Conservation (phyloP, 2,113 vertebrate species). For the Smithornis capensis region DNA sequence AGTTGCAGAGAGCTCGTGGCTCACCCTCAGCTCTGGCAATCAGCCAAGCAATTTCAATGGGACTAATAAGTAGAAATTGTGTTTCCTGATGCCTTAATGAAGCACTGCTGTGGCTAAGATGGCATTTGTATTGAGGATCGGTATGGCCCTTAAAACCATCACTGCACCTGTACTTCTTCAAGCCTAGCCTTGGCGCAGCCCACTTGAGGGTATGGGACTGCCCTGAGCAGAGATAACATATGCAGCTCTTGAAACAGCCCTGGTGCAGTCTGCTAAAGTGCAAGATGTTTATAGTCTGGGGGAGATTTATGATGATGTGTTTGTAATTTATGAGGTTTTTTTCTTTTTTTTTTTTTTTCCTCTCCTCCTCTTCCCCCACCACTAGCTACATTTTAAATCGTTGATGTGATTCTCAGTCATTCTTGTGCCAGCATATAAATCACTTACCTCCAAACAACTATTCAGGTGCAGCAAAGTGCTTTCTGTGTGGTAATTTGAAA, state of each 20-base stretch:
- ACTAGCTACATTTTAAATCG: constrained; percentile 1
- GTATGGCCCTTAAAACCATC: neutral
- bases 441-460: constrained; percentile 16
- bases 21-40: neutral
- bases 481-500: constrained; percentile 32
- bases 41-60: neutral
- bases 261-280: neutral
- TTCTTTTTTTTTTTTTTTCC: neutral
- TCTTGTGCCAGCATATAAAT: constrained; percentile 32
- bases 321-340: neutral
- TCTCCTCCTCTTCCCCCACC: neutral
- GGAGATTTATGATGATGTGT: neutral
- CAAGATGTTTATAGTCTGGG: neutral
- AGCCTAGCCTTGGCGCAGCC: neutral
- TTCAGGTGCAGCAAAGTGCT: neutral
- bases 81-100: neutral
- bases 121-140: neutral
- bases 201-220: rapidly evolving
- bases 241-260: neutral
- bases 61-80: neutral
- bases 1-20: neutral
- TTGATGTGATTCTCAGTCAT: constrained; percentile 2
- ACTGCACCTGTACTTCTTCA: neutral
- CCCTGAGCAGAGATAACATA: neutral
- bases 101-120: neutral